Percentiles rank a stretch among this genome's conserved stretches.
Evolutionary conservation across 2,888 invertebrate species (phyloP).

Genomic region (Tetrapedia diversipes): DNA sequence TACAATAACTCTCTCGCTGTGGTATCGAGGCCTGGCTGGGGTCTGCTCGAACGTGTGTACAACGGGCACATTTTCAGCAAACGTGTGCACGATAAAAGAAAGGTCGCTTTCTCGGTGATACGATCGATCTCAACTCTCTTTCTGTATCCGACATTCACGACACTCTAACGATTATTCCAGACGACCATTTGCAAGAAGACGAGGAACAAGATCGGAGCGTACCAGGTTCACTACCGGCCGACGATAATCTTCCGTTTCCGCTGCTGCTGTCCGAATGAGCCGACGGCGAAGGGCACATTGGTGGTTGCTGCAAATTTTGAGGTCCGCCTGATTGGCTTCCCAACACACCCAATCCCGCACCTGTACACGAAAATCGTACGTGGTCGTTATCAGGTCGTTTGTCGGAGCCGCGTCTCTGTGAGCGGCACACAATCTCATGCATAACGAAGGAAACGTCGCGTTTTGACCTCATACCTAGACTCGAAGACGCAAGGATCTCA

Average conservation of each 20-base stretch:
- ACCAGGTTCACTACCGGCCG: slow-evolving; percentile 90
- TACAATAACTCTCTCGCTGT: slow-evolving; percentile 60
- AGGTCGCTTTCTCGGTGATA: slow-evolving; percentile 19
- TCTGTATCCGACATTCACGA: slow-evolving; percentile 37
- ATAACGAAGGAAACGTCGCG: too few relatives aligned
- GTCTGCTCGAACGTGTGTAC: slow-evolving; percentile 14
- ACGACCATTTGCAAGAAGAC: slow-evolving; percentile 67
- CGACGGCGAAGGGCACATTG: slow-evolving; percentile 92
- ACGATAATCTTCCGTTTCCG: slow-evolving; percentile 90
- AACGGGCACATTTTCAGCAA: background rate
- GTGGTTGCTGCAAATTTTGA: slow-evolving; percentile 84
- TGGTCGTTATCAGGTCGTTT: too few relatives aligned
- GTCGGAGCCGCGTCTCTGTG: too few relatives aligned
- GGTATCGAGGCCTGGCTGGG: slow-evolving; percentile 22
- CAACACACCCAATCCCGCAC: slow-evolving; percentile 80
- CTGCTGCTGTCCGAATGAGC: slow-evolving; percentile 94
- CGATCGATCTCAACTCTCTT: slow-evolving; percentile 32
- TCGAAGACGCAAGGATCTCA: slow-evolving; percentile 86
- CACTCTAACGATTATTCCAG: slow-evolving; percentile 60
- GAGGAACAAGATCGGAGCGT: slow-evolving; percentile 74
- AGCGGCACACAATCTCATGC: too few relatives aligned
- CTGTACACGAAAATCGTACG: slow-evolving; percentile 72
- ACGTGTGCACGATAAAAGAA: slow-evolving; percentile 8
- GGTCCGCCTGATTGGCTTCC: slow-evolving; percentile 81
- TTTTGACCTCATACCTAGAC: slow-evolving; percentile 77